These are phyloP conservation scores for Andrena cerasifolii DNA, from an alignment of 1,140 invertebrate genomes.

Conservation along the genomic window DNA sequence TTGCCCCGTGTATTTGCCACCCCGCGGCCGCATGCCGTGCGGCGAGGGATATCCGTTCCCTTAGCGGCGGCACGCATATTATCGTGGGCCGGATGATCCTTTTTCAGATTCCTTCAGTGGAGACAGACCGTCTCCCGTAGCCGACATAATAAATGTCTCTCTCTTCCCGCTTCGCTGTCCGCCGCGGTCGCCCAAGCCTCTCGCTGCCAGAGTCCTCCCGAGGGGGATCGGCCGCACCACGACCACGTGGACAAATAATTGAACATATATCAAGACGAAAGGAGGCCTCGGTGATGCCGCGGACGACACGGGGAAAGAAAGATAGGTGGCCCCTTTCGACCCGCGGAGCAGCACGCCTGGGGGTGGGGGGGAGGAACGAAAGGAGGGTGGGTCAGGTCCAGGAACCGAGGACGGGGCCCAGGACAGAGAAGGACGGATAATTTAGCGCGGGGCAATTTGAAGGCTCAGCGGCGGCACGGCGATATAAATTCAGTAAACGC, in stretches of 20 bases:
- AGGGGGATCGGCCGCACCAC: background rate
- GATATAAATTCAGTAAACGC: conserved; percentile 81
- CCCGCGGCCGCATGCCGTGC: conserved; percentile 47
- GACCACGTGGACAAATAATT: conserved; percentile 71
- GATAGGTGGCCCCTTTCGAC: conserved; percentile 45
- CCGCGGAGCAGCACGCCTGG: background rate
- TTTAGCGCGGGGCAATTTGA: conserved; percentile 72
- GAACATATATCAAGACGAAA: conserved; percentile 73
- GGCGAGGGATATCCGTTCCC: conserved; percentile 24
- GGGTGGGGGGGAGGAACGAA: background rate
- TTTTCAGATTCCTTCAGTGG: conserved; percentile 57
- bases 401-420: no score
- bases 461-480: conserved; percentile 61
- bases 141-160: conserved; percentile 74
- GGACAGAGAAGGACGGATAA: conserved; percentile 58
- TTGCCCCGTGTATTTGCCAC: conserved; percentile 51
- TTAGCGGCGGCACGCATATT: conserved; percentile 56
- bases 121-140: conserved; percentile 52
- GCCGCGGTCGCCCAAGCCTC: background rate
- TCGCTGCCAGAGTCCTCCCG: background rate
- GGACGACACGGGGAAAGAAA: conserved; percentile 49
- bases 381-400: background rate
- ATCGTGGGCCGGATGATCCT: conserved; percentile 52
- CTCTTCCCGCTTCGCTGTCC: conserved; percentile 48
- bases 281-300: conserved; percentile 37